A percentile compares a stretch with the other conserved stretches of the same genome.
phyloP scores from a whole-genome alignment of 2,113 vertebrate species.

The Xerus inauris region DNA sequence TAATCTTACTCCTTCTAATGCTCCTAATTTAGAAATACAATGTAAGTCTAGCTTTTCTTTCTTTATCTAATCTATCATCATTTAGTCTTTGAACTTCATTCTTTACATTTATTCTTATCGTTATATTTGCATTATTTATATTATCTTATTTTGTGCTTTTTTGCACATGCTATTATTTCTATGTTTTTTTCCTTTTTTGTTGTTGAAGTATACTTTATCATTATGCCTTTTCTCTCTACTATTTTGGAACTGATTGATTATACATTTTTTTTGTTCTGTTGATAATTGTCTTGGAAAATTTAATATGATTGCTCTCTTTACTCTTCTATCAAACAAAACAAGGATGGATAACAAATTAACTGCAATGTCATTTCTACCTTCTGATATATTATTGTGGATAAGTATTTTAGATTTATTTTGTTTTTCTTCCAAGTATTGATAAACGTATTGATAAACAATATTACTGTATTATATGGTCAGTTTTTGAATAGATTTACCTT shows the following conservation, averaged over 20 bases:
- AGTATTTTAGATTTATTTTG: not conserved
- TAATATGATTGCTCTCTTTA: not conserved
- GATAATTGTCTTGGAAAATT: not conserved
- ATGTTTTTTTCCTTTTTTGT: not conserved
- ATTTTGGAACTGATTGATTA: not conserved
- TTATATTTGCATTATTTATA: not conserved
- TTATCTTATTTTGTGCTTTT: not conserved
- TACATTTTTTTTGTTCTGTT: constrained; percentile 1
- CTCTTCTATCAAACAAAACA: not conserved
- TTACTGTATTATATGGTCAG: not conserved
- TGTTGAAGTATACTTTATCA: not conserved
- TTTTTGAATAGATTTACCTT: not conserved
- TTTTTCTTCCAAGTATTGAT: not conserved
- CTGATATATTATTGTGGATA: not conserved
- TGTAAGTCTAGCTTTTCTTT: not conserved
- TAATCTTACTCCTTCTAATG: not conserved
- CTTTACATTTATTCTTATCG: not conserved
- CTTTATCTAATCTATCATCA: not conserved
- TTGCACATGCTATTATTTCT: not conserved
- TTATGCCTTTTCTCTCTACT: not conserved
- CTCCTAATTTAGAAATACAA: not conserved
- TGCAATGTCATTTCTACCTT: not conserved
- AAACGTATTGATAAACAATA: not conserved
- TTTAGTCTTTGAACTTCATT: not conserved
- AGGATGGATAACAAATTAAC: not conserved